Evolutionary conservation across 1,140 invertebrate genomes (phyloP).

Genomic region (Trichoplusia ni): DNA sequence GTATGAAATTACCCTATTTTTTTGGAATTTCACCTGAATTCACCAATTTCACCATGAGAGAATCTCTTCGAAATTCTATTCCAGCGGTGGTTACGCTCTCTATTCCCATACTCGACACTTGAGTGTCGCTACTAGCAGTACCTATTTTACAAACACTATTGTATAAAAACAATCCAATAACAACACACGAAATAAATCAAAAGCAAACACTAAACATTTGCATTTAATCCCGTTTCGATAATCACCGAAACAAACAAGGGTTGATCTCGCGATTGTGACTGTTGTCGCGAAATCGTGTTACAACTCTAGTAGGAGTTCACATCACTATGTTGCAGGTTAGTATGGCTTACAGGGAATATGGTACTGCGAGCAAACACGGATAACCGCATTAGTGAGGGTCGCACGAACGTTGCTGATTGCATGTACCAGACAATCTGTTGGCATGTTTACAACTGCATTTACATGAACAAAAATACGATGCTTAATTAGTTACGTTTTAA

Average conservation of each 20-base stretch:
- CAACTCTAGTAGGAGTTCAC: neutral
- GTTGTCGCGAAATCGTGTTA: constrained; percentile 32
- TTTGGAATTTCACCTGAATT: too few species aligned
- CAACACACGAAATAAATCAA: neutral
- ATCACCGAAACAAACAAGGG: constrained; percentile 29
- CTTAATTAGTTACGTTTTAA: neutral
- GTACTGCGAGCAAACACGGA: constrained; percentile 51
- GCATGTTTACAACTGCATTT: constrained; percentile 8
- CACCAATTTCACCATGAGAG: too few species aligned
- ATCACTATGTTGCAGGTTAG: neutral
- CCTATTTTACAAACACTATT: neutral
- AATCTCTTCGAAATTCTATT: too few species aligned
- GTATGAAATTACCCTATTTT: too few species aligned
- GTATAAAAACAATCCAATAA: neutral
- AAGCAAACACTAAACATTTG: constrained; percentile 20
- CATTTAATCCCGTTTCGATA: constrained; percentile 32
- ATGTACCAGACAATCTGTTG: constrained; percentile 28
- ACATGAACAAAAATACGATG: constrained; percentile 18
- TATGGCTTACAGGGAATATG: constrained; percentile 14
- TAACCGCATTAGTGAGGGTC: constrained; percentile 65
- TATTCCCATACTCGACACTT: too few species aligned
- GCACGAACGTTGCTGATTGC: constrained; percentile 61
- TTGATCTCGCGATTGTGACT: constrained; percentile 9
- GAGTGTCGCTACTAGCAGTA: too few species aligned
- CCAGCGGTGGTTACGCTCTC: too few species aligned